A percentile compares a stretch with the other conserved stretches of the same genome.
phyloP scores from a whole-genome alignment of 1,140 invertebrate species.

The Zaprionus capensis region DNA sequence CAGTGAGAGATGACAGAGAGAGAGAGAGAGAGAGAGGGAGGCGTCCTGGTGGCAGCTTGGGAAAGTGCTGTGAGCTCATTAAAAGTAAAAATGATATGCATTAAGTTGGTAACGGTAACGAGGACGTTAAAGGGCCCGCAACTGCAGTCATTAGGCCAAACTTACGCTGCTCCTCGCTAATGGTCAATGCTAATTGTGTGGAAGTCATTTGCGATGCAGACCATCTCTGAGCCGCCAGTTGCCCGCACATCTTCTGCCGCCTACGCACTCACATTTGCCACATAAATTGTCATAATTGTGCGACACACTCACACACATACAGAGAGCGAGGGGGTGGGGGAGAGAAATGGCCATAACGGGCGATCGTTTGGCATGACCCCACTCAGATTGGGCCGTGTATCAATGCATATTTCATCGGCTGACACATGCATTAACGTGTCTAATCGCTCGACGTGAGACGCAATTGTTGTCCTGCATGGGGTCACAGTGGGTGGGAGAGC shows the following conservation, averaged over 20 bases:
- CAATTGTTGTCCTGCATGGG: slow-evolving; percentile 34
- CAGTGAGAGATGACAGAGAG: neutral
- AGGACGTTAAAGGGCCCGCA: slow-evolving; percentile 30
- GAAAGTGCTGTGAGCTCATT: slow-evolving; percentile 68
- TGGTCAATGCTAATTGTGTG: slow-evolving; percentile 80
- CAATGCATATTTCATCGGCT: slow-evolving; percentile 79
- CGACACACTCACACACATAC: neutral
- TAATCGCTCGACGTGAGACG: slow-evolving; percentile 66
- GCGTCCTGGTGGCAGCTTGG: slow-evolving; percentile 42
- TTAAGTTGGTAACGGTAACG: slow-evolving; percentile 71
- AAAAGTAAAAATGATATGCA: slow-evolving; percentile 81
- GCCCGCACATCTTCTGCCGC: neutral
- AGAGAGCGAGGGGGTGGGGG: neutral
- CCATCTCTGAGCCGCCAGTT: neutral
- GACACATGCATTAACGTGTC: slow-evolving; percentile 80
- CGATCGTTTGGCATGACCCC: slow-evolving; percentile 11
- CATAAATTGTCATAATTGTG: slow-evolving; percentile 80
- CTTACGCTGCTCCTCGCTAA: slow-evolving; percentile 51
- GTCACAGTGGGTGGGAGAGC: slow-evolving; percentile 13
- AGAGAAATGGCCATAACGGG: neutral
- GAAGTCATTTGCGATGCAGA: slow-evolving; percentile 64
- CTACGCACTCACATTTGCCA: slow-evolving; percentile 49
- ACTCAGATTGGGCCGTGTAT: slow-evolving; percentile 34
- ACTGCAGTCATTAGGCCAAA: slow-evolving; percentile 72
- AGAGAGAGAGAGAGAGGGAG: neutral